Percentiles rank a stretch among this genome's conserved stretches.
Evolutionary conservation across 1,140 invertebrate species (phyloP).

Genomic region (Bombus huntii): DNA sequence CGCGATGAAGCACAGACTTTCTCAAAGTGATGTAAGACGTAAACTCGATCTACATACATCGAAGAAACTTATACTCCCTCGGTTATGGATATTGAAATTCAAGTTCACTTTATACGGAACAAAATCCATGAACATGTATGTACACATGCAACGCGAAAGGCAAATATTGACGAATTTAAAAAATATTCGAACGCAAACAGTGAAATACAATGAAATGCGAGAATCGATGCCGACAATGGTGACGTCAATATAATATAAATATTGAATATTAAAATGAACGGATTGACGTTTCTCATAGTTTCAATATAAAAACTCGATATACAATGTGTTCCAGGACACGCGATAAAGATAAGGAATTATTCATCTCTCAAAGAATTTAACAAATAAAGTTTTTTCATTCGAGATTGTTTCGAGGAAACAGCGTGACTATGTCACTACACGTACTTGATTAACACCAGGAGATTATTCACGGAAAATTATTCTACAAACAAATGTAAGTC

Average conservation of each 20-base stretch:
- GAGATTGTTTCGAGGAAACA: too few species aligned
- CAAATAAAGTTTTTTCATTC: too few species aligned
- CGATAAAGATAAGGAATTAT: not conserved
- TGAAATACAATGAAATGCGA: not conserved
- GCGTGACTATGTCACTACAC: too few species aligned
- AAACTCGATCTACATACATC: too few species aligned
- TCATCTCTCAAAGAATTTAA: not conserved
- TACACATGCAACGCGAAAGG: not conserved
- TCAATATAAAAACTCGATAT: not conserved
- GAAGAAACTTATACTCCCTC: too few species aligned
- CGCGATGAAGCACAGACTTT: not conserved
- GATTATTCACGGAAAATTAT: not conserved
- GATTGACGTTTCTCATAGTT: not conserved
- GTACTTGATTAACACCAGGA: too few species aligned
- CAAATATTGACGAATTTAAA: slow-evolving; percentile 4
- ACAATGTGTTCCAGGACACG: not conserved
- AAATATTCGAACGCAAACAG: not conserved
- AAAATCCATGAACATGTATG: not conserved
- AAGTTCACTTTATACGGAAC: not conserved
- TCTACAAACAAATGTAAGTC: not conserved
- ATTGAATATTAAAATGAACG: slow-evolving; percentile 8
- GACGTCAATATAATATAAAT: not conserved
- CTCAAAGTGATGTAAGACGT: too few species aligned
- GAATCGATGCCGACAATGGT: not conserved
- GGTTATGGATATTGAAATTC: not conserved